phyloP scores from a whole-genome alignment of 2,113 vertebrate genomes.

The Hylia prasina region DNA sequence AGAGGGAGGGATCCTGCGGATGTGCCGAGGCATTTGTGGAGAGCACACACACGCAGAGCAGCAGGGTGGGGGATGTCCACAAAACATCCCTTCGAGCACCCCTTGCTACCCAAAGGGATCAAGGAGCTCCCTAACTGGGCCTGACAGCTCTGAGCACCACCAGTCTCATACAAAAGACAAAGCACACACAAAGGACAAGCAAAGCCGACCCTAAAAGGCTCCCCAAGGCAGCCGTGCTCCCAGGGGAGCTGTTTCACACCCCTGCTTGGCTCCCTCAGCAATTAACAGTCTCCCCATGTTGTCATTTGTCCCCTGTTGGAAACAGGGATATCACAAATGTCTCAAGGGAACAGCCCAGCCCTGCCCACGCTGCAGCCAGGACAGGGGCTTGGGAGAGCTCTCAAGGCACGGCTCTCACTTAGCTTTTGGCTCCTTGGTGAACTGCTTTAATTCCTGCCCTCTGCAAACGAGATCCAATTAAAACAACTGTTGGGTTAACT shows the following conservation, averaged over 20 bases:
- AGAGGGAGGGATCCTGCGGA: neutral
- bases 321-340: neutral
- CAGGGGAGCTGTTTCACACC: neutral
- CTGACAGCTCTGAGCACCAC: neutral
- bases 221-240: neutral
- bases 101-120: neutral
- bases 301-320: neutral
- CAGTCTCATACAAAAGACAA: neutral
- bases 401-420: neutral
- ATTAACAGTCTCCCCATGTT: neutral
- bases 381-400: rapidly evolving
- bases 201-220: neutral
- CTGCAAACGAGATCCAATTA: neutral
- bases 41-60: neutral
- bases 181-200: rapidly evolving
- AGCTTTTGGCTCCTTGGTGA: neutral
- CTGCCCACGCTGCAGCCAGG: neutral
- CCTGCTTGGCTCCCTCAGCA: neutral
- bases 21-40: neutral
- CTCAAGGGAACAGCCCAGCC: neutral
- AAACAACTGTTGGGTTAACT: neutral
- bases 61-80: neutral
- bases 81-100: neutral
- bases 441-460: neutral
- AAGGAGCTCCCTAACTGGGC: neutral